Conservation (phyloP, 2,888 invertebrate species). For the Craniophora ligustri region DNA sequence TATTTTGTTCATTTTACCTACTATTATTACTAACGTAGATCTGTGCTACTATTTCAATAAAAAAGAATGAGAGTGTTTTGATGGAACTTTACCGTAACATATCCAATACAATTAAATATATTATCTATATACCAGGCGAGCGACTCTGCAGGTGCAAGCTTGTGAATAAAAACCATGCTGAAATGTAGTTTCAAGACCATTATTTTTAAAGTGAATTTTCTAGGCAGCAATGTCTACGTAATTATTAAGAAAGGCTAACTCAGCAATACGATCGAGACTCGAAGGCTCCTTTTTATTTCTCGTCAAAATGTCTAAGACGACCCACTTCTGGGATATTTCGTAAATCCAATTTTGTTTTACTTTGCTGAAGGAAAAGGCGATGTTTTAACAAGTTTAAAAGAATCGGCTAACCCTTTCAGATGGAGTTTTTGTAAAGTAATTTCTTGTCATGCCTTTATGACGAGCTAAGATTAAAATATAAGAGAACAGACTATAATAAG, state of each 20-base stretch:
- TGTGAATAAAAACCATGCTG: neutral
- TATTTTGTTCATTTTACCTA: too few relatives aligned
- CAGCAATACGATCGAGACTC: conserved; percentile 19
- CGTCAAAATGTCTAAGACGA: conserved; percentile 32
- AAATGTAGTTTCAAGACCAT: neutral
- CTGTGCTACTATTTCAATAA: too few relatives aligned
- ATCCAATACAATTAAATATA: too few relatives aligned
- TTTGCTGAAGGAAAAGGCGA: conserved; percentile 36
- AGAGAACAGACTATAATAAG: conserved; percentile 1
- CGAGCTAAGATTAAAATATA: neutral
- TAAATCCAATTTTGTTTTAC: conserved; percentile 48
- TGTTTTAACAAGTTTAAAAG: conserved; percentile 49
- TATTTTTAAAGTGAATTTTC: neutral
- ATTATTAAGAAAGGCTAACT: conserved; percentile 8
- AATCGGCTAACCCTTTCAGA: conserved; percentile 47
- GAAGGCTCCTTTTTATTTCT: conserved; percentile 18
- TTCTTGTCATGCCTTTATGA: conserved; percentile 32
- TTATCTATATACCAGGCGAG: too few relatives aligned
- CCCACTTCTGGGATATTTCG: conserved; percentile 32
- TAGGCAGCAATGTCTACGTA: conserved; percentile 1
- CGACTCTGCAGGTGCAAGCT: too few relatives aligned
- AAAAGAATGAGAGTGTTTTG: too few relatives aligned
- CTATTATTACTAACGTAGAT: too few relatives aligned
- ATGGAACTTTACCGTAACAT: too few relatives aligned
- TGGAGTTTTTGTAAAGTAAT: conserved; percentile 31